Evolutionary conservation across 2,888 invertebrate genomes (phyloP).

Genomic region (Leucozona laternaria): DNA sequence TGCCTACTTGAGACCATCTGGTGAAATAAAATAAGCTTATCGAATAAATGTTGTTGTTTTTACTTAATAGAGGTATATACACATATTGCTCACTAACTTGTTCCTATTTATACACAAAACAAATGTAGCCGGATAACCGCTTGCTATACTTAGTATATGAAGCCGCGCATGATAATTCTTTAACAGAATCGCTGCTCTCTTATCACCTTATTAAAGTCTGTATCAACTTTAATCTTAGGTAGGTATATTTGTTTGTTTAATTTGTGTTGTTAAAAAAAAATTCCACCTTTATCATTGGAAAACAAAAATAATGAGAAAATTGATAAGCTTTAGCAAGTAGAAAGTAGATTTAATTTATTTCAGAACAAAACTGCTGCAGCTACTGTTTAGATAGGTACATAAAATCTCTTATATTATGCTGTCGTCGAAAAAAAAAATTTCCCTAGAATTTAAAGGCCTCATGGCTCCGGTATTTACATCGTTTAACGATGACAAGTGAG

Average conservation of each 20-base stretch:
- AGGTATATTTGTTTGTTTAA: neutral
- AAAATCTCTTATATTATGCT: neutral
- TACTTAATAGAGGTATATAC: too few species aligned
- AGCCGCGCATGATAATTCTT: neutral
- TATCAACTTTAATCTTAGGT: neutral
- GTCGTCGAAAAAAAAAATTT: conserved; percentile 26
- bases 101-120: neutral
- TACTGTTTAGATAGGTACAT: neutral
- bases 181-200: neutral
- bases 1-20: too few species aligned
- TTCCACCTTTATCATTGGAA: too few species aligned
- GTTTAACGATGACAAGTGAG: conserved; percentile 86
- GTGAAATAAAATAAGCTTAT: too few species aligned
- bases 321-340: neutral
- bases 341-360: too few species aligned
- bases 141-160: too few species aligned
- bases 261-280: neutral
- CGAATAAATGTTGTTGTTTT: too few species aligned
- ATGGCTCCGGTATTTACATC: conserved; percentile 90
- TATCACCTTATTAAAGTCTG: neutral
- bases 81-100: too few species aligned
- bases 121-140: neutral
- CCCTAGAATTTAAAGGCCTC: conserved; percentile 85
- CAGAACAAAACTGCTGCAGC: neutral
- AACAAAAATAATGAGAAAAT: neutral